phyloP scores from a whole-genome alignment of 2,888 invertebrate genomes.

The Sycophila texana region DNA sequence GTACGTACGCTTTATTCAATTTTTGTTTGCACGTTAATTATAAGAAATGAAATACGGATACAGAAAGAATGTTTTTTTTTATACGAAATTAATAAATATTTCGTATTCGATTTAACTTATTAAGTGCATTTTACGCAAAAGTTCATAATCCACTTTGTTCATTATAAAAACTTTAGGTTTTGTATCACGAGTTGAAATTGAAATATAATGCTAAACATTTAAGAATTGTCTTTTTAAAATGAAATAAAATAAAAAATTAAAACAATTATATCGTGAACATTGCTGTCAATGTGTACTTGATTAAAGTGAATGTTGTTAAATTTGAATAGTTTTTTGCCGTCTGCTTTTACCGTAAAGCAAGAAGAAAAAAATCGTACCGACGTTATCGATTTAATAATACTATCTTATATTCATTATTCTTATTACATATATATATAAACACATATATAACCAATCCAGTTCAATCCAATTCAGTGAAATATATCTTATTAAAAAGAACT shows the following conservation, averaged over 20 bases:
- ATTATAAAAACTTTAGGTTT: too few species aligned
- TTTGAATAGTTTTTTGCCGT: background rate
- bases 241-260: conserved; percentile 16
- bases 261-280: background rate
- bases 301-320: conserved; percentile 16
- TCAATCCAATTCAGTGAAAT: conserved; percentile 52
- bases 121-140: too few species aligned
- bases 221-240: background rate
- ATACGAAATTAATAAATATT: too few species aligned
- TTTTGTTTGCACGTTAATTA: conserved; percentile 30
- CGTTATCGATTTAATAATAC: conserved; percentile 60
- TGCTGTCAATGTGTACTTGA: conserved; percentile 40
- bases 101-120: too few species aligned
- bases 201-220: too few species aligned
- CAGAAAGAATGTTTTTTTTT: too few species aligned
- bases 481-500: conserved; percentile 48
- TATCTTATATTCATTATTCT: conserved; percentile 68
- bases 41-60: too few species aligned
- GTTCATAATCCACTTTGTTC: too few species aligned
- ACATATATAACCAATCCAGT: conserved; percentile 51
- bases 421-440: conserved; percentile 55
- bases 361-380: conserved; percentile 63
- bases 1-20: conserved; percentile 60
- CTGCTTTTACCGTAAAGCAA: conserved; percentile 27
- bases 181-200: too few species aligned